phyloP scores from a whole-genome alignment of 1,140 invertebrate genomes.

The Panagrolaimus sp. region DNA sequence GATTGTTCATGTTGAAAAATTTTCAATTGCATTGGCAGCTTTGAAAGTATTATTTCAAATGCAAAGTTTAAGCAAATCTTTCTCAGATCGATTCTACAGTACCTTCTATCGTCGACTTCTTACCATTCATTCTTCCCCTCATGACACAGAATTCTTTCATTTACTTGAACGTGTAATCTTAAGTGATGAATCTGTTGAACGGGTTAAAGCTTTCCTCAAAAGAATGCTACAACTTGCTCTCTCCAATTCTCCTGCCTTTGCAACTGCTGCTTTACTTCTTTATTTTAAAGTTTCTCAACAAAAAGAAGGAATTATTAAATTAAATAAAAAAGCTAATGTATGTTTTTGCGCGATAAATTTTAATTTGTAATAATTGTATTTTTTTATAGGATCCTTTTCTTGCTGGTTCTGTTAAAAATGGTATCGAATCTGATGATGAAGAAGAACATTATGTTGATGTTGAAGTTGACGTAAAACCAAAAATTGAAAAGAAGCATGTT shows the following conservation, averaged over 20 bases:
- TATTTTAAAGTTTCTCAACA: slow-evolving; percentile 69
- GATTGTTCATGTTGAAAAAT: slow-evolving; percentile 72
- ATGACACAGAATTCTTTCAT: slow-evolving; percentile 78
- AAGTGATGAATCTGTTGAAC: slow-evolving; percentile 69
- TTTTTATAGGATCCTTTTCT: too few relatives aligned
- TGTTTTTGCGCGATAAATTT: background rate
- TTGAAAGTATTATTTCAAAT: slow-evolving; percentile 79
- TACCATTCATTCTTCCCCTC: slow-evolving; percentile 71
- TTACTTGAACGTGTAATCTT: slow-evolving; percentile 78
- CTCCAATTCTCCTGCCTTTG: slow-evolving; percentile 66
- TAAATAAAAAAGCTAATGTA: slow-evolving; percentile 28
- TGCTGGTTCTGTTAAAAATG: background rate
- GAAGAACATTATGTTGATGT: slow-evolving; percentile 60
- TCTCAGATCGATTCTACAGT: slow-evolving; percentile 74
- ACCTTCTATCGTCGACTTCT: slow-evolving; percentile 80
- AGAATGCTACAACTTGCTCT: slow-evolving; percentile 72
- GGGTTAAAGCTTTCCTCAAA: slow-evolving; percentile 81
- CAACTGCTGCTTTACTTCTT: slow-evolving; percentile 72
- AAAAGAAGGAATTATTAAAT: slow-evolving; percentile 50
- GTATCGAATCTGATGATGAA: slow-evolving; percentile 60
- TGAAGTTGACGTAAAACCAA: slow-evolving; percentile 17
- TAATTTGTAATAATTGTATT: too few relatives aligned
- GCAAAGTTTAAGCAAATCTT: slow-evolving; percentile 63
- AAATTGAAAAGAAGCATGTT: background rate
- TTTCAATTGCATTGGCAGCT: slow-evolving; percentile 79